Base-by-base conservation (phyloP, 1,140 invertebrate species). In the Brachionus paranguensis region DNA sequence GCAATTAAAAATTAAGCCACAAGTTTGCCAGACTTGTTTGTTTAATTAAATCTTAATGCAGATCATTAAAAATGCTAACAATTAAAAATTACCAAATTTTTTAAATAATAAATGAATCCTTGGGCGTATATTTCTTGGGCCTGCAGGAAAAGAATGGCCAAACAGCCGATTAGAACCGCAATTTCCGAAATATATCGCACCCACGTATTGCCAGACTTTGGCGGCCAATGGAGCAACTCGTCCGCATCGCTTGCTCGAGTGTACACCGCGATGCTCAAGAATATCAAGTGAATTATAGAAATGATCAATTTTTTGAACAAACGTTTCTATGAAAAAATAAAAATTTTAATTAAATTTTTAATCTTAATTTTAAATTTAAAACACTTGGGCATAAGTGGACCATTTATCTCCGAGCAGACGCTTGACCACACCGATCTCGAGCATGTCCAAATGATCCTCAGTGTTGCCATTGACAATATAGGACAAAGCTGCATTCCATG, bases 401-500 rank as follows among this genome's bases (percentile, higher is more conserved):
- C 97, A 99, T 90, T 99, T 99, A 90, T 99, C 97, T 90, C 98
- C 96, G 14, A 99, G 91, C 70, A 99, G 90, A 87, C 96, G 92
- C 88, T 98, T 95, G 88, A 99, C 98, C 72, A 99, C 98, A 47
- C 97, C 96, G 68, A 96, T 96, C 87, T 98, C 96, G 85, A 99
- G 90, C 97, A 99, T 99, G 88, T 98, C 95, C 88, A 99, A 92
- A 92, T 99, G 97, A 86, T 97, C 96, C 86, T 97, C 94, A 88
- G 97, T 98, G 37, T 88, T 89, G 84, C 97, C 97, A 88, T 98
- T 97, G 45, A 99, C 91, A 86, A 99, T 98, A 84, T 98, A 98
- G 89, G 98, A 98, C 29, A 99, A 90, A 1, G 97, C 96, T 0
- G 97, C n/a, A 27, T 68, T 92, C 92, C 92, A 91, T 97, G 96